Conservation (phyloP, 1,140 invertebrate species). For the Drosophila paulistorum region DNA sequence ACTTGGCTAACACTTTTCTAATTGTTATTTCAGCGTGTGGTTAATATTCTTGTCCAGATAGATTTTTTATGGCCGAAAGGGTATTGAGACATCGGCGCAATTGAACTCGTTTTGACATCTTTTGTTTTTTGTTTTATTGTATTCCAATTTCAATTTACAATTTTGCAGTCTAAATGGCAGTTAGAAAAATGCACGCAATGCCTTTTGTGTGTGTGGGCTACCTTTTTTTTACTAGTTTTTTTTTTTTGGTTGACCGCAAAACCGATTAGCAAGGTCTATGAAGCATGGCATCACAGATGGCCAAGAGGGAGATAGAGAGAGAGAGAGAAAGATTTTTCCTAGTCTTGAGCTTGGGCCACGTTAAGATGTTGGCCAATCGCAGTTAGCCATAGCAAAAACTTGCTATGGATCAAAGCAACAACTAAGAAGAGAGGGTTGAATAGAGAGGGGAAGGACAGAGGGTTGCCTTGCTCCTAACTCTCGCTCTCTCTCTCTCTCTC, state of each 20-base stretch:
- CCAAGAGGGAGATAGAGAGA: neutral
- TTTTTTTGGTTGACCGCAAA: slow-evolving; percentile 14
- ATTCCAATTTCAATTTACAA: slow-evolving; percentile 15
- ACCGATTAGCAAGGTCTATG: slow-evolving; percentile 23
- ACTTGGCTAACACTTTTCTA: too few species aligned
- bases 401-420: neutral
- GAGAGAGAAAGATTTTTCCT: neutral
- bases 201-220: slow-evolving; percentile 6
- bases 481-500: too few species aligned
- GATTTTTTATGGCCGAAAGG: neutral
- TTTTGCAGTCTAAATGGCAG: slow-evolving; percentile 23
- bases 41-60: too few species aligned
- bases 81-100: neutral
- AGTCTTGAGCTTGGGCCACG: neutral
- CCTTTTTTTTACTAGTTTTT: neutral
- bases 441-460: neutral
- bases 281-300: slow-evolving; percentile 17
- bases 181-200: slow-evolving; percentile 25
- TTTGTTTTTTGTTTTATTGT: neutral
- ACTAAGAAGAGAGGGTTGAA: neutral
- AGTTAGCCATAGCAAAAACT: neutral
- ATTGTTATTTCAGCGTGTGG: too few species aligned
- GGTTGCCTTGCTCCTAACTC: neutral
- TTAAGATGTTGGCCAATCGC: slow-evolving; percentile 10
- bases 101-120: neutral